Evolutionary conservation across 2,113 vertebrate species (phyloP).

Genomic region (Chitala chitala): DNA sequence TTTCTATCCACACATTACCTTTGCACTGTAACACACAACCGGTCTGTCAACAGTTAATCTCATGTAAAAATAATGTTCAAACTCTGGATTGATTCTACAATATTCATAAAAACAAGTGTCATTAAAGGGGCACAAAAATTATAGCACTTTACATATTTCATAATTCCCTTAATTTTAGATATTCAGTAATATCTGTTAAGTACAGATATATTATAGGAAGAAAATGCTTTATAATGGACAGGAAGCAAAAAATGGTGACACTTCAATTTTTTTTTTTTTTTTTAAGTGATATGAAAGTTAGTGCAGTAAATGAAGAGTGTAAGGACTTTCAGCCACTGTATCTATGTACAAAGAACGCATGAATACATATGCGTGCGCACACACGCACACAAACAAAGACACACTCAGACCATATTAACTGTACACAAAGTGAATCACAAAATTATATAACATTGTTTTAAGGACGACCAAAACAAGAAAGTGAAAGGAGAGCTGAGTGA

Average conservation of each 20-base stretch:
- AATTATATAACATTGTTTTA: conserved; percentile 34
- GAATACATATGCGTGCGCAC: neutral
- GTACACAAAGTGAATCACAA: conserved; percentile 49
- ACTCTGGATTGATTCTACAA: no score
- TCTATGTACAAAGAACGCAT: conserved; percentile 18
- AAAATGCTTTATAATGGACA: neutral
- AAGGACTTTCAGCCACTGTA: conserved; percentile 35
- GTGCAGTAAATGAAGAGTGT: conserved; percentile 2
- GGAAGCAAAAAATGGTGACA: neutral
- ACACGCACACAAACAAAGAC: conserved; percentile 14
- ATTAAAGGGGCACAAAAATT: no score
- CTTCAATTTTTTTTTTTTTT: no score
- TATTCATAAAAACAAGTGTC: no score
- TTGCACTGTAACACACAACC: no score
- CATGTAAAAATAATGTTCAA: no score
- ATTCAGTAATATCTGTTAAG: neutral
- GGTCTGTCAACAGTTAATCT: no score
- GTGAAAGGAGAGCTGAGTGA: conserved; percentile 43
- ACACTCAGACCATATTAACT: conserved; percentile 27
- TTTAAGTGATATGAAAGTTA: neutral
- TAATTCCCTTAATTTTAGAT: no score
- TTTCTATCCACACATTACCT: no score
- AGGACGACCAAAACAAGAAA: conserved; percentile 23
- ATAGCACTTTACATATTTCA: no score
- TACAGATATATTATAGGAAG: neutral